Percentiles rank a stretch among this genome's conserved stretches.
Evolutionary conservation across 2,888 invertebrate genomes (phyloP).

Genomic region (Smittia aterrima): DNA sequence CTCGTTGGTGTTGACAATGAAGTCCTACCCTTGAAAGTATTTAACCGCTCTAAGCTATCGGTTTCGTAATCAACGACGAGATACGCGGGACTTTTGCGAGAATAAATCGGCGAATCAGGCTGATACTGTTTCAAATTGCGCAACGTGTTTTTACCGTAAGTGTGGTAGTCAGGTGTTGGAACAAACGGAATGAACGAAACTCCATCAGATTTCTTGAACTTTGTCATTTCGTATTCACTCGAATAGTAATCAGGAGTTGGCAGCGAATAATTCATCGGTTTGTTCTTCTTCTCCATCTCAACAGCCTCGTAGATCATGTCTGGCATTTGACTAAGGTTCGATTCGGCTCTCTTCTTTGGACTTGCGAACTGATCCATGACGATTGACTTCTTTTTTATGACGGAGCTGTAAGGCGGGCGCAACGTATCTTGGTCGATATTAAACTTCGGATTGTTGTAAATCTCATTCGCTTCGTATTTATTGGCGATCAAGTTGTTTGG

Average conservation of each 20-base stretch:
- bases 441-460: slow-evolving; percentile 28
- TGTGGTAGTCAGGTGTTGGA: slow-evolving; percentile 54
- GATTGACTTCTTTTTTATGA: slow-evolving; percentile 44
- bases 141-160: slow-evolving; percentile 47
- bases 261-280: slow-evolving; percentile 49
- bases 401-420: neutral
- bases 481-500: slow-evolving; percentile 44
- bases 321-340: slow-evolving; percentile 54
- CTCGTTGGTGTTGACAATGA: slow-evolving; percentile 59
- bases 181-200: slow-evolving; percentile 49
- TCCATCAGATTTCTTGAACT: slow-evolving; percentile 51
- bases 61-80: slow-evolving; percentile 67
- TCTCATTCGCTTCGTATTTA: slow-evolving; percentile 44
- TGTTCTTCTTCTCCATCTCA: slow-evolving; percentile 50
- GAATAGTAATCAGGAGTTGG: slow-evolving; percentile 54
- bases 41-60: slow-evolving; percentile 68
- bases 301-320: slow-evolving; percentile 69
- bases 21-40: slow-evolving; percentile 55
- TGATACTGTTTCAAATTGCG: slow-evolving; percentile 52
- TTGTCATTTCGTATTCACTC: slow-evolving; percentile 44
- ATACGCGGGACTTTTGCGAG: slow-evolving; percentile 52
- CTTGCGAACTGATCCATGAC: slow-evolving; percentile 51
- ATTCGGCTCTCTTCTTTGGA: slow-evolving; percentile 46
- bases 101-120: slow-evolving; percentile 53
- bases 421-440: slow-evolving; percentile 2